Evolutionary conservation across 2,113 vertebrate species (phyloP).

Genomic region (Mustela lutreola): DNA sequence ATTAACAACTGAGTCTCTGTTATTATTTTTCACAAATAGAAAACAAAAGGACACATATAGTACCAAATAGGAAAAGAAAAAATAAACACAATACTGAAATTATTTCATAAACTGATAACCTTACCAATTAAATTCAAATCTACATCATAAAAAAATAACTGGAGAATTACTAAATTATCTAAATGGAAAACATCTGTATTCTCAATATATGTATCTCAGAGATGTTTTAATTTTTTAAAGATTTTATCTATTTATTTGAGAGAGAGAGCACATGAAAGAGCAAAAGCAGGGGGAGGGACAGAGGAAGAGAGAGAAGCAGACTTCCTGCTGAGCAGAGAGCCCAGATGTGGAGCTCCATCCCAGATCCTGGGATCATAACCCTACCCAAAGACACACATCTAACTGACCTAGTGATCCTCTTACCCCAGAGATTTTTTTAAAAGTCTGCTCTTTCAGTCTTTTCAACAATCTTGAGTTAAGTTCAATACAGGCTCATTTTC

Average conservation of each 20-base stretch:
- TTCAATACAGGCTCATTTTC: neutral
- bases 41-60: neutral
- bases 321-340: neutral
- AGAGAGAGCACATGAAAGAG: neutral
- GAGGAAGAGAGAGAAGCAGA: neutral
- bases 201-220: constrained; percentile 4
- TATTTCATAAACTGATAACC: neutral
- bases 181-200: constrained; percentile 23
- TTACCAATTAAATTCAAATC: neutral
- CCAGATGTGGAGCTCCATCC: neutral
- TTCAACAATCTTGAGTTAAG: neutral
- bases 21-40: constrained; percentile 37
- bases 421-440: neutral
- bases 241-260: neutral
- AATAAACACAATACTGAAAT: neutral
- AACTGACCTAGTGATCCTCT: neutral
- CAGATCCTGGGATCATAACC: neutral
- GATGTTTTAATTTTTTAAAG: neutral
- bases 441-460: constrained; percentile 32
- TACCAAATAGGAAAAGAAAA: neutral
- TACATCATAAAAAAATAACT: constrained; percentile 3
- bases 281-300: neutral
- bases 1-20: neutral
- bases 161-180: neutral
- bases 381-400: rapidly evolving